These are phyloP conservation scores for Eremophila alpestris DNA, from an alignment of 2,797 vertebrate species.

Conservation along the genomic window DNA sequence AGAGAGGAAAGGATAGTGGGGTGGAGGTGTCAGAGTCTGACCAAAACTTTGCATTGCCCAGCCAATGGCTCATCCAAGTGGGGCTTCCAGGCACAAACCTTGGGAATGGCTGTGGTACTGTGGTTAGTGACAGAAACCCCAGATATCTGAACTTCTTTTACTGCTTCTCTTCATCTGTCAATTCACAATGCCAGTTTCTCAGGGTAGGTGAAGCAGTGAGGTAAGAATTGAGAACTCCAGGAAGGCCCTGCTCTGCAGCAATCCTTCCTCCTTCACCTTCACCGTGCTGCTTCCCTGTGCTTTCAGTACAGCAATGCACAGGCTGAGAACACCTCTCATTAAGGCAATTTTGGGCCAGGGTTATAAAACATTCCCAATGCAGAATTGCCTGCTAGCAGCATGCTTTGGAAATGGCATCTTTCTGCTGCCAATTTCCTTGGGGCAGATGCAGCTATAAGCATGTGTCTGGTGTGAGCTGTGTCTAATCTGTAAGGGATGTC, in stretches of 20 bases:
- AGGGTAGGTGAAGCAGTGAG: neutral
- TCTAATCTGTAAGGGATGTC: constrained; percentile 17
- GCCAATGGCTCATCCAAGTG: accelerated
- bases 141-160: neutral
- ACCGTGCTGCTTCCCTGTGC: neutral
- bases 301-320: neutral
- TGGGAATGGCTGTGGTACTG: neutral
- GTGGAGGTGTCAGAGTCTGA: neutral
- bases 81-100: neutral
- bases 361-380: neutral
- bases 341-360: neutral
- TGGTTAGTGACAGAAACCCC: neutral
- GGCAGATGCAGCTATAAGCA: neutral
- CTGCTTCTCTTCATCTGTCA: neutral
- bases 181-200: neutral
- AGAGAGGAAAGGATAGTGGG: neutral
- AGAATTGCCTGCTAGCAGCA: neutral
- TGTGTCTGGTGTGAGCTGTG: neutral
- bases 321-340: neutral
- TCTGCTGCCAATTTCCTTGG: neutral
- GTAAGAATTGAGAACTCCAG: neutral
- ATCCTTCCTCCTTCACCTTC: neutral
- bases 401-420: constrained; percentile 8
- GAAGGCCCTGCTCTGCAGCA: neutral
- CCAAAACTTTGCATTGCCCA: neutral